Conservation (phyloP, 2,797 vertebrate species). For the Trichosurus vulpecula region DNA sequence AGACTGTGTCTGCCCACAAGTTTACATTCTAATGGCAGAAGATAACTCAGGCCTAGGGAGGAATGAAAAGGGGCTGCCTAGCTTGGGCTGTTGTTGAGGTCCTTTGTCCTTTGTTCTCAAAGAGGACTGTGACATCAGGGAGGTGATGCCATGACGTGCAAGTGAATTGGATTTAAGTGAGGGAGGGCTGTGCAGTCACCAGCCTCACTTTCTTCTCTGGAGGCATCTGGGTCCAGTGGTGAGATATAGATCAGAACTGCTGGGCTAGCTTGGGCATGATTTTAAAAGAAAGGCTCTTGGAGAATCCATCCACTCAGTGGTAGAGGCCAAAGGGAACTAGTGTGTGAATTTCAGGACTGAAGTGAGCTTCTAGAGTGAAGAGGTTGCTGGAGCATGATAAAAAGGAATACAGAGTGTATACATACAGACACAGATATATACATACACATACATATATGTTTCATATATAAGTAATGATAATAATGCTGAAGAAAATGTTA, state of each 20-base stretch:
- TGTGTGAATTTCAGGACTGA: background rate
- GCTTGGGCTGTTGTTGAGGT: too few relatives aligned
- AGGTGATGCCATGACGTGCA: too few relatives aligned
- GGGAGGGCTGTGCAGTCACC: too few relatives aligned
- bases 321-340: background rate
- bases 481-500: background rate
- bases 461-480: background rate
- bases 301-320: background rate
- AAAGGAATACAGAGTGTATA: background rate
- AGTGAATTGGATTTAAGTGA: too few relatives aligned
- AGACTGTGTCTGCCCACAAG: background rate
- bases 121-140: too few relatives aligned
- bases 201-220: too few relatives aligned
- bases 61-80: background rate
- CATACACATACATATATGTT: background rate
- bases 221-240: too few relatives aligned
- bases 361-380: background rate
- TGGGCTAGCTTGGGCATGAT: background rate
- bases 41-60: background rate
- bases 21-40: background rate
- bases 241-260: too few relatives aligned
- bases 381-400: background rate
- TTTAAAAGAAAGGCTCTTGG: background rate
- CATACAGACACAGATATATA: background rate
- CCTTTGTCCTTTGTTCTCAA: too few relatives aligned